Percentiles rank a stretch among this genome's conserved stretches.
Conservation (phyloP, 23 tunicate genomes). For the Styela plicata region DNA sequence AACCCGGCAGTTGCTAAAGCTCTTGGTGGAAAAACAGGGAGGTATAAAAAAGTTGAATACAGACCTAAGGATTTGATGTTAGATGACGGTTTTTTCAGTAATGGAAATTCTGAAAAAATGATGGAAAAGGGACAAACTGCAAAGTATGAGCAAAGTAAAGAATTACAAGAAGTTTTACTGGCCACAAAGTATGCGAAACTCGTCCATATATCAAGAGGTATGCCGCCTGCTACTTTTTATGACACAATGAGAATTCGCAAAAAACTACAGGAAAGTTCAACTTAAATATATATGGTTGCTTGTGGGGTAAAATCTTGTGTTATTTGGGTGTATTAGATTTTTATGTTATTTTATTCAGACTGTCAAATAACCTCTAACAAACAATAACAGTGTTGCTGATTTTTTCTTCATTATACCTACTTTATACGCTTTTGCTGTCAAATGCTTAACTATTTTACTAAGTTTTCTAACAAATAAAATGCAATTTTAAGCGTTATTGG, state of each 20-base stretch:
- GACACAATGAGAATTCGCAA: slow-evolving; percentile 19
- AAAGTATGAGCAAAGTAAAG: slow-evolving; percentile 14
- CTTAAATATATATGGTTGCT: no score
- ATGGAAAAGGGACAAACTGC: slow-evolving; percentile 7
- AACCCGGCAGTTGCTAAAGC: slow-evolving; percentile 18
- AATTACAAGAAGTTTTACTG: slow-evolving; percentile 3
- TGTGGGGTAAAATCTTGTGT: no score
- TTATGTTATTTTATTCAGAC: no score
- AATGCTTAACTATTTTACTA: no score
- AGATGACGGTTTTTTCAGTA: slow-evolving; percentile 3
- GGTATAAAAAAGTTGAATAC: not conserved
- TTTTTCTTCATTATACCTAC: no score
- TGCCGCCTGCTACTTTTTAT: not conserved
- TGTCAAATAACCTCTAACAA: no score
- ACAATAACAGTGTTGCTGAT: no score
- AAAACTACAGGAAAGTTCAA: not conserved
- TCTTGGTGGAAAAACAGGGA: slow-evolving; percentile 19
- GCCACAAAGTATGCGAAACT: slow-evolving; percentile 23
- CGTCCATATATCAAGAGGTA: slow-evolving; percentile 7
- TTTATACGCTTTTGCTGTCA: no score
- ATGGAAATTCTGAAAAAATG: slow-evolving; percentile 2
- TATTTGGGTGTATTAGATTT: no score
- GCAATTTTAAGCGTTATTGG: no score
- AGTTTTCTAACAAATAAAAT: no score
- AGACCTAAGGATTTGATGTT: not conserved